Conservation (phyloP, 2,797 vertebrate genomes). For the Champsocephalus esox region DNA sequence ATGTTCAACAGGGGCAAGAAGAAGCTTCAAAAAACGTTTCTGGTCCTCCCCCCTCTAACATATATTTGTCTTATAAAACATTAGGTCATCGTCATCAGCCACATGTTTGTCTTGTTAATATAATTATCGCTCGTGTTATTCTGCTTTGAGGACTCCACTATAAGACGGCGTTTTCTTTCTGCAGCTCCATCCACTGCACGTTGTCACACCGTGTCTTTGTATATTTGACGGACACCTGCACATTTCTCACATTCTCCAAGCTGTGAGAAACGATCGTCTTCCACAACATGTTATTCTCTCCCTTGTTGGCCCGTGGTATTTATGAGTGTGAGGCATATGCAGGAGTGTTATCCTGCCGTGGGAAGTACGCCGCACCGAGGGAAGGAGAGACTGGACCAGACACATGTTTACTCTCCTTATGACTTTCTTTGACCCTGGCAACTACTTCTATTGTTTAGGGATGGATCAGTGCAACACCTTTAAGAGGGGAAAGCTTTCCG, state of each 20-base stretch:
- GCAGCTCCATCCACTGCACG: too few species aligned
- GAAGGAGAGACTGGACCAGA: neutral
- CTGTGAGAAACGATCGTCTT: conserved; percentile 16
- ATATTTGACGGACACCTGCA: conserved; percentile 55
- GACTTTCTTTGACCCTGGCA: neutral
- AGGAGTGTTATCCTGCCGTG: conserved; percentile 19
- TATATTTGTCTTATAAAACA: too few species aligned
- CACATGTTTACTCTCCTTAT: neutral
- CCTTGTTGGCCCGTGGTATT: conserved; percentile 15
- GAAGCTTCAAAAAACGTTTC: too few species aligned
- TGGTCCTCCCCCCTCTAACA: too few species aligned
- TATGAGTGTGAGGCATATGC: conserved; percentile 42
- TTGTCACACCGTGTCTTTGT: neutral
- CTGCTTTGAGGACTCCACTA: too few species aligned
- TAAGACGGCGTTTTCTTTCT: too few species aligned
- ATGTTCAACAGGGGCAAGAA: too few species aligned
- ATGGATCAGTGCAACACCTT: neutral
- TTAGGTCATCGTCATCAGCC: too few species aligned
- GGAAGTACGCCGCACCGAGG: neutral
- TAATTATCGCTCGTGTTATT: neutral
- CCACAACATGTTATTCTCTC: neutral
- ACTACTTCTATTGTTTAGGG: neutral
- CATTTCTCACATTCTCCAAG: conserved; percentile 29
- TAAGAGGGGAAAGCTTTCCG: neutral
- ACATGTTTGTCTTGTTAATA: too few species aligned